Base-by-base conservation (phyloP, 2,888 invertebrate species). In the Caenorhabditis sp. region DNA sequence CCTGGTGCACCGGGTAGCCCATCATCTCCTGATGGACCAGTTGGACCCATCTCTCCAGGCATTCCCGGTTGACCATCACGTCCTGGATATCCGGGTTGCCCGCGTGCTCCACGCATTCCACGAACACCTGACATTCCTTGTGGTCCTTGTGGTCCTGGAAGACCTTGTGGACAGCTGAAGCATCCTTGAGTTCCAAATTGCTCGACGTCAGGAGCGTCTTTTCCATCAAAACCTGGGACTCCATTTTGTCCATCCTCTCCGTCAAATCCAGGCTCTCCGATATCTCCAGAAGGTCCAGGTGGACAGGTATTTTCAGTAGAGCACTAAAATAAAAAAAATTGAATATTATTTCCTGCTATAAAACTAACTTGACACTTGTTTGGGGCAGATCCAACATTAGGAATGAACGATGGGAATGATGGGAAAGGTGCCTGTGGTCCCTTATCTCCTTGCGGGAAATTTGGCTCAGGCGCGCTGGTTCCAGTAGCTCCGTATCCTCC, bases 101-200 rank as follows among this genome's bases (percentile, higher is more conserved):
- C 84, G 38, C 81, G 74, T 43, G 80, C 77, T 68, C 84, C 84
- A 38, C 83, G 81, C 84, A 82, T 83, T 71, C 85, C 85, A 43
- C 83, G 82, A 56, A 85, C 77, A 65, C 85, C 85, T 10, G 75
- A 70, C 7, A 59, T 25, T 61, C 75, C 75, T 27, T 70, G 63
- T 27, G 77, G 77, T 67, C 81, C 81, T 61, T 76, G 81, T 27
- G 76, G 71, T 74, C 83, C 83, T 31, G 79, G 76, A 26, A 76
- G 78, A 1, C 81, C 83, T 65, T 76, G 77, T 52, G 84, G 84
- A 68, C 85, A 85, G 38, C 76, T 78, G 79, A 84, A 85, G 75
- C 84, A 84, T 17, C 85, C 85, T 54, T 70, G 72, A 8, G 82
- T 64, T 43, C 80, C 78, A 58, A 67, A 73, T 63, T 85, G 82